These are phyloP conservation scores for Varecia variegata DNA, from an alignment of 2,797 vertebrate genomes.

Conservation along the genomic window DNA sequence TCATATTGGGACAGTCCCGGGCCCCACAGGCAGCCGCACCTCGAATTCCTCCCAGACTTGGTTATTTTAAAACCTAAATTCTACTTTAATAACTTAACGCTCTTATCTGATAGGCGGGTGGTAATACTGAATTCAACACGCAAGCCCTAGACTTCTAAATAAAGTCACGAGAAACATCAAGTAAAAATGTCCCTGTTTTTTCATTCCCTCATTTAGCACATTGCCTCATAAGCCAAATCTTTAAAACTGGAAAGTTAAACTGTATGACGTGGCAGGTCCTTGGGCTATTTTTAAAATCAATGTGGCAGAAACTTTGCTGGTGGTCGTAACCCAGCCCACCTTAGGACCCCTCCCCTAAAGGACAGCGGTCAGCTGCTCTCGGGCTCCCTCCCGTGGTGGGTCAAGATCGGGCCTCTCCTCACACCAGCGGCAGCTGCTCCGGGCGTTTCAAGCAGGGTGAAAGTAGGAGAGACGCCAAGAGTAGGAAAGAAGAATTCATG, in stretches of 20 bases:
- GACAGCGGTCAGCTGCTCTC: background rate
- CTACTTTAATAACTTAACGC: background rate
- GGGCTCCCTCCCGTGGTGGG: constrained; percentile 77
- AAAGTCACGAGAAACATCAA: background rate
- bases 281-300: background rate
- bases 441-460: background rate
- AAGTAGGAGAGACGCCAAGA: background rate
- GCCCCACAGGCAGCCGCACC: background rate
- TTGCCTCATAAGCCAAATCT: background rate
- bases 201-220: background rate
- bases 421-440: rapidly evolving
- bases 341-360: background rate
- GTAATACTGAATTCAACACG: rapidly evolving
- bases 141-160: background rate
- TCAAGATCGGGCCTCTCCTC: background rate
- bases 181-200: background rate
- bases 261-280: rapidly evolving
- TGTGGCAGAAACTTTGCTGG: background rate
- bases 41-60: too few relatives aligned
- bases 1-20: background rate
- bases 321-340: background rate
- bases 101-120: background rate
- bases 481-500: rapidly evolving
- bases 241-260: background rate
- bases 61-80: background rate